Percentiles rank a stretch among this genome's conserved stretches.
phyloP scores from a whole-genome alignment of 2,888 invertebrate genomes.

The Leucozona laternaria region DNA sequence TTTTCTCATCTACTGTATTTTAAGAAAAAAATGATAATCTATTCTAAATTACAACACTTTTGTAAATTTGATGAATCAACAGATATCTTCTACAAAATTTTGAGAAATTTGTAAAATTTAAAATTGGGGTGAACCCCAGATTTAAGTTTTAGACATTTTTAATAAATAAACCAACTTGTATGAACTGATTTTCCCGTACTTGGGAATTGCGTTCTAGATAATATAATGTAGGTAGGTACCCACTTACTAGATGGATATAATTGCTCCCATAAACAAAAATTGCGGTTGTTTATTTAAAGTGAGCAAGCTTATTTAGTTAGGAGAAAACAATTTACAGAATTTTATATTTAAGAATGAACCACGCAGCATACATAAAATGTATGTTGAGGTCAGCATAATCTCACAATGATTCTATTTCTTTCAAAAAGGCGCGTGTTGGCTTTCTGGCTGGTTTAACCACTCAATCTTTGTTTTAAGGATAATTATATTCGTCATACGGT shows the following conservation, averaged over 20 bases:
- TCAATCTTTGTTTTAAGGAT: background rate
- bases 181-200: no score
- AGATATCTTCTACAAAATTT: no score
- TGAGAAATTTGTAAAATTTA: no score
- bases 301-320: background rate
- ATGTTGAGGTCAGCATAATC: background rate
- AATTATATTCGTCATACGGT: background rate
- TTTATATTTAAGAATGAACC: background rate
- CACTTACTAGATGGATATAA: background rate
- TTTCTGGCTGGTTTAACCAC: background rate
- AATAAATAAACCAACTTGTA: no score
- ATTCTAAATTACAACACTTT: no score
- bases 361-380: background rate
- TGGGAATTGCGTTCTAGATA: slow-evolving; percentile 2
- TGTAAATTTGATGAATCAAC: no score
- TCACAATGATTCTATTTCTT: background rate
- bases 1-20: no score
- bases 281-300: background rate
- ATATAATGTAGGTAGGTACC: background rate
- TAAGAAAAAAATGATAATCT: no score
- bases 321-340: background rate
- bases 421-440: slow-evolving; percentile 24
- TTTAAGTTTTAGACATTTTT: no score
- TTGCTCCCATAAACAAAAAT: background rate
- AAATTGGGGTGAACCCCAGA: no score